Conservation (phyloP, 2,888 invertebrate genomes). For the Diadromus collaris region DNA sequence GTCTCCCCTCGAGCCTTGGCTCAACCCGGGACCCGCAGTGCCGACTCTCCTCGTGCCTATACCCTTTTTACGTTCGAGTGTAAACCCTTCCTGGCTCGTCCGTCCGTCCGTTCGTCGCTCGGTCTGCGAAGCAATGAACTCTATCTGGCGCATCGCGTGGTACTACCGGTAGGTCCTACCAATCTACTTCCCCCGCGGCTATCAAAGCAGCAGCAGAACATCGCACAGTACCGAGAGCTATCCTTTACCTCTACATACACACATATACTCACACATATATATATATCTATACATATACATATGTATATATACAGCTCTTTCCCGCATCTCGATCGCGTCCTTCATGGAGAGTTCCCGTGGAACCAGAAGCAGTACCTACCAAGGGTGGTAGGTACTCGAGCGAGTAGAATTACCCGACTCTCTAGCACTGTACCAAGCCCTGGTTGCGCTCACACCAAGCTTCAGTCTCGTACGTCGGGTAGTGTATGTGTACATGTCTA, state of each 20-base stretch:
- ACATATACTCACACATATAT: not conserved
- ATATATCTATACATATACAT: not conserved
- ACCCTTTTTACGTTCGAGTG: constrained; percentile 73
- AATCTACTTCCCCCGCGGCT: constrained; percentile 77
- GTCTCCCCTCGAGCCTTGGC: constrained; percentile 25
- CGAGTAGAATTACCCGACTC: constrained; percentile 75
- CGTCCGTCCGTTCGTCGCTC: constrained; percentile 53
- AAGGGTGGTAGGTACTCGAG: constrained; percentile 74
- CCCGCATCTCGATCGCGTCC: constrained; percentile 49
- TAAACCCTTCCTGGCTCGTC: constrained; percentile 71
- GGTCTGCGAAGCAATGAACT: constrained; percentile 73
- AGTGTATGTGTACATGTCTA: not conserved
- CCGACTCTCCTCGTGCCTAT: constrained; percentile 36
- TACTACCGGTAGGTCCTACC: constrained; percentile 66
- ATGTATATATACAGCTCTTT: constrained; percentile 42
- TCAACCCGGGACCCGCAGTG: constrained; percentile 11
- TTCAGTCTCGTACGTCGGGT: constrained; percentile 37
- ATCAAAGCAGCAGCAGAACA: constrained; percentile 70
- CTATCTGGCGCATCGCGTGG: constrained; percentile 73
- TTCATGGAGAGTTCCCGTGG: constrained; percentile 44
- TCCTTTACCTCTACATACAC: constrained; percentile 5
- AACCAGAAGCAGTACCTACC: constrained; percentile 41
- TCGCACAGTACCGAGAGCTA: constrained; percentile 40
- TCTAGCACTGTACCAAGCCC: constrained; percentile 61
- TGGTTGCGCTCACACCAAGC: constrained; percentile 58